A percentile compares a stretch with the other conserved stretches of the same genome.
These are phyloP conservation scores for Eilema griseolum DNA, from an alignment of 2,888 invertebrate species.

Conservation along the genomic window DNA sequence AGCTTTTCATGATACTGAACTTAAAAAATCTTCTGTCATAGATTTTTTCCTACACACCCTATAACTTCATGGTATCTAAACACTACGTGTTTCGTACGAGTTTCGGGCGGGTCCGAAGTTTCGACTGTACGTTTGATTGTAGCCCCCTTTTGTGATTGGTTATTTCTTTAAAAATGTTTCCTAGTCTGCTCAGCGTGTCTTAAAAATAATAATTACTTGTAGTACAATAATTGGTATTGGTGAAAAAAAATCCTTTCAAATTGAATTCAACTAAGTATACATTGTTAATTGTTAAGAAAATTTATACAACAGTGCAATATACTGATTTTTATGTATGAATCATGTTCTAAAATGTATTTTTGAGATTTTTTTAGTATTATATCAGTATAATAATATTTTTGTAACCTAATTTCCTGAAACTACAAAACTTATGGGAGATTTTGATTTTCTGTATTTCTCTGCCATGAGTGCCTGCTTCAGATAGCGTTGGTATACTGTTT, in stretches of 20 bases:
- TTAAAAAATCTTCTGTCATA: too few relatives aligned
- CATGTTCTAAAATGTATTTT: conserved; percentile 44
- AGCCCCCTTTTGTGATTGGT: not conserved
- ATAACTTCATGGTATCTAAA: too few relatives aligned
- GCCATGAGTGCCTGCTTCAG: conserved; percentile 77
- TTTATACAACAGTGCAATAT: conserved; percentile 21
- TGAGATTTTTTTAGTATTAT: conserved; percentile 57
- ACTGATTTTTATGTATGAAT: conserved; percentile 18
- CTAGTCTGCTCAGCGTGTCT: conserved; percentile 15
- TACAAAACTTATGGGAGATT: conserved; percentile 38
- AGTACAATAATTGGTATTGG: not conserved
- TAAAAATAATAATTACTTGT: conserved; percentile 2
- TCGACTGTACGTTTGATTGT: not conserved
- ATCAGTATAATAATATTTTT: conserved; percentile 46
- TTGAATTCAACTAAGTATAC: not conserved
- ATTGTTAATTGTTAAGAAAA: not conserved
- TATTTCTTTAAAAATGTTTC: not conserved
- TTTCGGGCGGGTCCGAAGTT: too few relatives aligned
- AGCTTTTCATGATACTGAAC: too few relatives aligned
- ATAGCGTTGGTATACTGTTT: conserved; percentile 52
- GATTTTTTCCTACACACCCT: too few relatives aligned
- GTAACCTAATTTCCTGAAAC: conserved; percentile 25
- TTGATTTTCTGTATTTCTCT: conserved; percentile 50
- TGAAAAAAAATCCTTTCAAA: not conserved
- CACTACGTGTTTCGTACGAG: too few relatives aligned